A percentile compares a stretch with the other conserved stretches of the same genome.
These are phyloP conservation scores for Dipus sagitta DNA, from an alignment of 2,797 vertebrate species.

Conservation along the genomic window DNA sequence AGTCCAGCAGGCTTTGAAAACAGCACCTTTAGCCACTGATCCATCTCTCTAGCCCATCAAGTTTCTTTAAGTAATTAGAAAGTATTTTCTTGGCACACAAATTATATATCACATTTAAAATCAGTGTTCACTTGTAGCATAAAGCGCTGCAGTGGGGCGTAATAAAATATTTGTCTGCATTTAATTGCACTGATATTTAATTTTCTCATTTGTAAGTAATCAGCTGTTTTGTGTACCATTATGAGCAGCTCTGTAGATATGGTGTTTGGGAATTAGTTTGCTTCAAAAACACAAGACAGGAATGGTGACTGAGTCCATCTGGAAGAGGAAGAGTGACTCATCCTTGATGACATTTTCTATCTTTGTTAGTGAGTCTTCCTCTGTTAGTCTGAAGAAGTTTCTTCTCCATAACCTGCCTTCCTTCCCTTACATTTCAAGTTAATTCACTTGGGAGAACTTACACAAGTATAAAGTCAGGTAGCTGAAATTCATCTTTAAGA, in stretches of 20 bases:
- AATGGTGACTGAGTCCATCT: slow-evolving; percentile 58
- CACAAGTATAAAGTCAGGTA: slow-evolving; percentile 52
- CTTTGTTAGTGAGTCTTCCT: neutral
- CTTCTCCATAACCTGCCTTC: neutral
- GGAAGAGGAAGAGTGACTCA: slow-evolving; percentile 73
- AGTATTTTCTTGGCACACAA: slow-evolving; percentile 65
- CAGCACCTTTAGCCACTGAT: too few relatives aligned
- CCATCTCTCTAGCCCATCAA: neutral
- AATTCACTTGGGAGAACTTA: slow-evolving; percentile 16
- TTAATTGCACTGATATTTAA: slow-evolving; percentile 72
- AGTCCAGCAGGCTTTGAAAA: too few relatives aligned
- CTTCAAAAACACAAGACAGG: slow-evolving; percentile 65
- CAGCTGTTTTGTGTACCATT: slow-evolving; percentile 71
- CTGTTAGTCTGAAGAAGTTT: slow-evolving; percentile 54
- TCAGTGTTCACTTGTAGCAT: slow-evolving; percentile 54
- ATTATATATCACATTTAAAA: slow-evolving; percentile 65
- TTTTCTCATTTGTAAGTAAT: slow-evolving; percentile 81
- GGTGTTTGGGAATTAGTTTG: slow-evolving; percentile 67
- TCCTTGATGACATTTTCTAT: slow-evolving; percentile 48
- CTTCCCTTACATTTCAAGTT: slow-evolving; percentile 31
- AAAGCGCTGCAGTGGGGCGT: slow-evolving; percentile 54
- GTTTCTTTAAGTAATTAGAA: slow-evolving; percentile 67
- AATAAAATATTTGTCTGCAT: slow-evolving; percentile 69
- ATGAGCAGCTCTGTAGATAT: slow-evolving; percentile 61
- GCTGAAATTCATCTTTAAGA: slow-evolving; percentile 43